A percentile compares a stretch with the other conserved stretches of the same genome.
These are phyloP conservation scores for Microtus pennsylvanicus DNA, from an alignment of 2,113 vertebrate species.

Conservation along the genomic window DNA sequence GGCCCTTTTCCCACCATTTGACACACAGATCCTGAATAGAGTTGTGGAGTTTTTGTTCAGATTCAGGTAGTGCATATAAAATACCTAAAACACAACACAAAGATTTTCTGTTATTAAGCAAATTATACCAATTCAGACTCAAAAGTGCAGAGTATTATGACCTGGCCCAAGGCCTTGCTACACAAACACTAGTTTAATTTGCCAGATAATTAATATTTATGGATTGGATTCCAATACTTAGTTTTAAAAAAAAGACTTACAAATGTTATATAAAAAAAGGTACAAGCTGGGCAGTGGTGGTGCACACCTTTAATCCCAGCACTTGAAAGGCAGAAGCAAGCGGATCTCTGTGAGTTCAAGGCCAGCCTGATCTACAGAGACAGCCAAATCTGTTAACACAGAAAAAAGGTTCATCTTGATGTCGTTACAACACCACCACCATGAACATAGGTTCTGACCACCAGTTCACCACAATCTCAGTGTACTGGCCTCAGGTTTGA, in stretches of 20 bases:
- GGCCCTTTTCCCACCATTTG: slow-evolving; percentile 94
- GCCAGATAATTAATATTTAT: not conserved
- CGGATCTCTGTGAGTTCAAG: not conserved
- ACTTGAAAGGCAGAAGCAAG: not conserved
- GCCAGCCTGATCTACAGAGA: not conserved
- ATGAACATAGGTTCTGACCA: not conserved
- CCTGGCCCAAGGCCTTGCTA: not conserved
- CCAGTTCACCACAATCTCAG: not conserved
- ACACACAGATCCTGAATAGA: slow-evolving; percentile 89
- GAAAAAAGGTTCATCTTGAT: not conserved
- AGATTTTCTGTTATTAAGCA: not conserved
- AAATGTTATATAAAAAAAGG: not conserved
- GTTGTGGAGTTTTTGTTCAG: slow-evolving; percentile 84
- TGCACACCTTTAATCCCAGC: no score
- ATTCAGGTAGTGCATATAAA: slow-evolving; percentile 86
- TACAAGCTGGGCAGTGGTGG: not conserved
- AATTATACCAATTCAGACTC: not conserved
- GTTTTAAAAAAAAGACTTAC: not conserved
- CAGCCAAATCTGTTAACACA: not conserved
- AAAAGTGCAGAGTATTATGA: not conserved
- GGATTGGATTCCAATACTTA: not conserved
- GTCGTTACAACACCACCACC: not conserved
- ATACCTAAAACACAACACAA: slow-evolving; percentile 86
- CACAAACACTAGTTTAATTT: not conserved
- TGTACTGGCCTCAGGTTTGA: not conserved